Base-by-base conservation (phyloP, 2,888 invertebrate genomes). In the Eupelmus urozonus region DNA sequence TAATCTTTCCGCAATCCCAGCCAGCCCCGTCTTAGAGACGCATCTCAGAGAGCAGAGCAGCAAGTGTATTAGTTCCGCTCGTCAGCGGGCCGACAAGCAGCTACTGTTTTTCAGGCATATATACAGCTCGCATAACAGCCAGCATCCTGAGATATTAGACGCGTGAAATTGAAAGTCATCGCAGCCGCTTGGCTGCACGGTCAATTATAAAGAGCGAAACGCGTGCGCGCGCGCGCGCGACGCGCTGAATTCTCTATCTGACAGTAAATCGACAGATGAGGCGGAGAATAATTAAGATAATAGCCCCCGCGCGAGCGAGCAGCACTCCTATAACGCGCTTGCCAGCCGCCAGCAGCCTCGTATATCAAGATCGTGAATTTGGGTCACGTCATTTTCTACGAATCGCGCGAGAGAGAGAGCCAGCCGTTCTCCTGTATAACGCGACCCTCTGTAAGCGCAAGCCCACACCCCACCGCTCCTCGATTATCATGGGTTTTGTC, bases 211-310 rank as follows among this genome's bases (percentile, higher is more conserved):
- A 59, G 60, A 57, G 66, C 42, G 77, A 70, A 66, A 72, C 20
- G 72, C 77, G 77, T 45, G 60, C 55, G 72, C 71, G 65, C 59
- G 67, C 20, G 72, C 77, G 77, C 34, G 60, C 55, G 72, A 73
- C 72, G 57, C 62, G 51, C 34, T 25, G 34, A 66, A 51, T 71
- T 62, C 71, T 45, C 79, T 67, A 79, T 79, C 72, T 29, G 57
- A 63, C 76, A 7, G 25, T 49, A 27, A 67, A 79, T 79, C 76
- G 72, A 79, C 79, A 72, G 79, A 55, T 63, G 76, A 57, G 76
- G 45, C 63, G 9, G 57, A 25, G 80, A 65, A 77, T 77, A 80
- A 80, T 80, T 76, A 77, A 80, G 80, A 80, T 77, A 77, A 80
- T 76, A 73, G 69, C 72, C 45, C 20, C 9, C 49, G 0, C 0